Evolutionary conservation across 2,888 invertebrate genomes (phyloP), one percentile per base, ranked within the genome.

Genomic region (Keiferia lycopersicella): DNA sequence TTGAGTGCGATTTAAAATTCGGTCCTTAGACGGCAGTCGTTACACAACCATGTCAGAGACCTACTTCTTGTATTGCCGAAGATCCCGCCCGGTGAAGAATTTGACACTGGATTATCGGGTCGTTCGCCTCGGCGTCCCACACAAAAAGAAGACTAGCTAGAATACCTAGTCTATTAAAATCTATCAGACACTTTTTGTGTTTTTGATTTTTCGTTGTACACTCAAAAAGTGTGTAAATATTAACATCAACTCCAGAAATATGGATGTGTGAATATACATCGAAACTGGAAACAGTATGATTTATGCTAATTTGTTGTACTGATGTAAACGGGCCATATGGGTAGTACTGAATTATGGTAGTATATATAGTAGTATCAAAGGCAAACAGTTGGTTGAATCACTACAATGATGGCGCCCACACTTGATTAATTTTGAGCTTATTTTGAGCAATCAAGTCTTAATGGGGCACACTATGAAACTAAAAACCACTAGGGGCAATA

Each of bases 381-480:
- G 75, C 86, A 87, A 86, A 87, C 86, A 87, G 80, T 81, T 79
- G 77, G 80, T 81, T 79, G 77, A 83, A 81, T 81, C 81, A 79
- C 72, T 73, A 68, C 22, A 63, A 11, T 57, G n/a, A 11, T 57
- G 22, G 20, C 60, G 61, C 61, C 48, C 38, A 64, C 61, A 30
- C 61, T 41, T 34, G 11, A 18, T 45, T 45, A 34, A 45, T 45
- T 45, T 45, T 45, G 45, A n/a, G 41, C 16, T n/a, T 6, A 26
- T 45, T 45, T 45, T 45, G 45, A n/a, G 16, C 16, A 6, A 45
- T 45, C 16, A 7, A 45, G 45, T 16, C 45, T 0, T 16, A n/a
- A 8, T 26, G 34, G 12, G 34, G n/a, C 10, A 56, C 10, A 8
- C 22, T 6, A 11, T 50, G 22, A 11, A 8, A 18, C 11, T 50